phyloP scores from a whole-genome alignment of 2,113 vertebrate species.

The Elephantulus edwardii region DNA sequence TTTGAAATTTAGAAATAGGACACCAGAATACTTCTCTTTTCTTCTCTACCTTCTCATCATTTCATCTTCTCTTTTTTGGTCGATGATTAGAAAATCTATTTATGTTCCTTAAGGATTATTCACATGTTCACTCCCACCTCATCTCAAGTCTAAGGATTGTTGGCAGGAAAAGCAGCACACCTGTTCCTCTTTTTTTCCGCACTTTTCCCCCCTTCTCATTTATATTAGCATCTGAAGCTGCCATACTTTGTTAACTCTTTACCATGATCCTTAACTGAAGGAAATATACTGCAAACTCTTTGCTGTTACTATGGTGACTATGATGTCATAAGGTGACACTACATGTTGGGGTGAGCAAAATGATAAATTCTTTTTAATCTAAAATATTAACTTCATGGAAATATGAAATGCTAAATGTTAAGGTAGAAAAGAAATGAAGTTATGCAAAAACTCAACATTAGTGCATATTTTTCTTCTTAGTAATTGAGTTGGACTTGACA shows the following conservation, averaged over 20 bases:
- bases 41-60: background rate
- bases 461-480: slow-evolving; percentile 57
- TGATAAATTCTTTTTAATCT: slow-evolving; percentile 47
- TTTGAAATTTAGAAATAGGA: background rate
- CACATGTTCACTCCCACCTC: slow-evolving; percentile 39
- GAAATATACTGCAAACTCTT: background rate
- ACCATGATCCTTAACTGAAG: background rate
- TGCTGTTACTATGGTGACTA: slow-evolving; percentile 54
- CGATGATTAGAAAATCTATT: slow-evolving; percentile 48
- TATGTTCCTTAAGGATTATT: slow-evolving; percentile 36
- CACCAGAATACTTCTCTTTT: background rate
- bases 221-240: slow-evolving; percentile 44
- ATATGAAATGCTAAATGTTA: background rate
- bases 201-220: slow-evolving; percentile 23
- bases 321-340: slow-evolving; percentile 56
- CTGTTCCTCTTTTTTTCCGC: slow-evolving; percentile 44
- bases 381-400: slow-evolving; percentile 35
- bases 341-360: background rate
- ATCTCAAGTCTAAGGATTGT: slow-evolving; percentile 61
- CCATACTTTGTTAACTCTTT: slow-evolving; percentile 38
- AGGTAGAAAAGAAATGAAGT: background rate
- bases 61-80: background rate
- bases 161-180: slow-evolving; percentile 63
- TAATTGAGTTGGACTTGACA: slow-evolving; percentile 49
- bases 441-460: slow-evolving; percentile 18